These are phyloP conservation scores for Xiphophorus birchmanni DNA, from an alignment of 2,797 vertebrate genomes.

Conservation along the genomic window DNA sequence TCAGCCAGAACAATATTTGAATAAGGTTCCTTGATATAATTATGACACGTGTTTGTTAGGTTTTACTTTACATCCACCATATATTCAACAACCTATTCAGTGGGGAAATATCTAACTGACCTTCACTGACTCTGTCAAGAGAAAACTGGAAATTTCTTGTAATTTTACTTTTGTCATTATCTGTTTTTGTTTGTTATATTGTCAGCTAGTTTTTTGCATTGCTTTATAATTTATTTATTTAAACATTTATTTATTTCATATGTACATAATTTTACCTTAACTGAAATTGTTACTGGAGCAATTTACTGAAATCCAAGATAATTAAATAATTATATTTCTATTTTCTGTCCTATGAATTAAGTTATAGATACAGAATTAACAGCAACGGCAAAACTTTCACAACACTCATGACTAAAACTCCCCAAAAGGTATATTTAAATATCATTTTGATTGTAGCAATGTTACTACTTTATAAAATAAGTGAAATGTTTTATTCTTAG, in stretches of 20 bases:
- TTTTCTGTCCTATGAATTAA: not conserved
- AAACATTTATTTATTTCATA: not conserved
- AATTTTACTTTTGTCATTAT: not conserved
- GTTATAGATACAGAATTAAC: not conserved
- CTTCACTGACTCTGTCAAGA: not conserved
- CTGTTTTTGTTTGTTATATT: not conserved
- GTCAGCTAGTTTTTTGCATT: not conserved
- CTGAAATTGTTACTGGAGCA: not conserved
- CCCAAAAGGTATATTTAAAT: not conserved
- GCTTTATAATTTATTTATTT: not conserved
- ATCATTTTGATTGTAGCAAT: not conserved
- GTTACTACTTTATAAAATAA: not conserved
- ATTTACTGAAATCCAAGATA: not conserved
- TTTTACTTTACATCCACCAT: not conserved
- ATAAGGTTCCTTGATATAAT: not conserved
- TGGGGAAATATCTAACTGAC: not conserved
- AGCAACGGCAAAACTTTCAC: not conserved
- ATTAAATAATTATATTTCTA: not conserved
- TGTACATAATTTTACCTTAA: not conserved
- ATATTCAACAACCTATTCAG: not conserved
- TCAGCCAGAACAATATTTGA: not conserved
- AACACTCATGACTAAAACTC: not conserved
- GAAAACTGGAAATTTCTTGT: not conserved
- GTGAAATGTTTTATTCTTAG: not conserved
- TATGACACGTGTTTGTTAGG: not conserved